These are phyloP conservation scores for Lasioglossum albipes DNA, from an alignment of 1,140 invertebrate species.

Conservation along the genomic window DNA sequence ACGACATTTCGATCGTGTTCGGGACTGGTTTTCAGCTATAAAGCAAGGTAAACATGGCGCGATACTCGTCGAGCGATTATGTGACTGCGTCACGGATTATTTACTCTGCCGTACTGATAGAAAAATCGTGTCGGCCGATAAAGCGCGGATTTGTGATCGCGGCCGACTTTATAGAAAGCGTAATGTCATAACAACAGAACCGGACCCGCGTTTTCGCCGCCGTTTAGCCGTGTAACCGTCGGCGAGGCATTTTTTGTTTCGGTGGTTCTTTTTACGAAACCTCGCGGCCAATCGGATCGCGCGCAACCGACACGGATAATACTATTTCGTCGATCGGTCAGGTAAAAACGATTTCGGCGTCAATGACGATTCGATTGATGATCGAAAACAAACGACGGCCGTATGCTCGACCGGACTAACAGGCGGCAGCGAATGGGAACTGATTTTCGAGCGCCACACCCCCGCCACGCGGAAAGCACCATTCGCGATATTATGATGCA, in stretches of 20 bases:
- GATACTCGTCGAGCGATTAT: background rate
- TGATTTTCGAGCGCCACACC: slow-evolving; percentile 13
- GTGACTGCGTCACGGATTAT: slow-evolving; percentile 12
- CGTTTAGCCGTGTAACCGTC: slow-evolving; percentile 16
- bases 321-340: slow-evolving; percentile 28
- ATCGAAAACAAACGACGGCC: slow-evolving; percentile 34
- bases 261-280: background rate
- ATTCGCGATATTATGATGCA: slow-evolving; percentile 13
- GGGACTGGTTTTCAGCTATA: background rate
- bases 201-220: background rate
- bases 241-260: background rate
- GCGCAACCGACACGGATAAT: slow-evolving; percentile 28
- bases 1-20: background rate
- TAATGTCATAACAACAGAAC: slow-evolving; percentile 31
- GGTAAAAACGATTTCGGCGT: slow-evolving; percentile 38
- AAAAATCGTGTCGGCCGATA: background rate
- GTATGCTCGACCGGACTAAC: background rate
- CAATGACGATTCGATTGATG: slow-evolving; percentile 49
- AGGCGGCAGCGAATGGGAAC: background rate
- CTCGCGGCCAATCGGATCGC: slow-evolving; percentile 11
- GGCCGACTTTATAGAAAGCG: slow-evolving; percentile 14
- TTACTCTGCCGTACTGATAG: background rate
- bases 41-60: background rate
- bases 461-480: no score
- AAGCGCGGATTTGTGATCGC: background rate